Conservation (phyloP, 2,113 vertebrate species). For the Actinemys pallida region DNA sequence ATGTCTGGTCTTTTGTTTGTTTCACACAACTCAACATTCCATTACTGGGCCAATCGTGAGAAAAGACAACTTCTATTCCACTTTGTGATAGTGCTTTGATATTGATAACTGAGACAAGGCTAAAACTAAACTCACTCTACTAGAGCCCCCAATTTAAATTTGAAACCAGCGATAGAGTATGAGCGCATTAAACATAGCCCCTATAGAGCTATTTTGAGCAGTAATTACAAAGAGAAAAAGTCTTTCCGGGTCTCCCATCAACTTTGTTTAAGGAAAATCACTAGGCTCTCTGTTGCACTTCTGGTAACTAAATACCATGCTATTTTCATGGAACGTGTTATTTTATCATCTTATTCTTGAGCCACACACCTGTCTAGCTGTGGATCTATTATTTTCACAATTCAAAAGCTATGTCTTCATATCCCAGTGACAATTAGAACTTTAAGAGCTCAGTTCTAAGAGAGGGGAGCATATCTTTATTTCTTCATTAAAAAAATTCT, state of each 20-base stretch:
- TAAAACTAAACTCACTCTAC: constrained; percentile 1
- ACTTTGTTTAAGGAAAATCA: background rate
- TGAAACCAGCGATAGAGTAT: background rate
- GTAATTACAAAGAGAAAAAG: background rate
- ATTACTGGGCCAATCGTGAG: background rate
- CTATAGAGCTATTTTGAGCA: background rate
- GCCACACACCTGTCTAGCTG: background rate
- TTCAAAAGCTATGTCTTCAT: constrained; percentile 13
- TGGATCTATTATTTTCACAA: background rate
- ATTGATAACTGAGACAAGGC: background rate
- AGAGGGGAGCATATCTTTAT: background rate
- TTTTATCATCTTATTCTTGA: background rate
- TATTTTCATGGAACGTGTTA: background rate
- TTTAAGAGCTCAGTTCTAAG: background rate
- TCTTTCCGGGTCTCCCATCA: background rate
- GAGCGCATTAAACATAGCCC: background rate
- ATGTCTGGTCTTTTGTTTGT: background rate
- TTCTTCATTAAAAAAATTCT: constrained; percentile 9
- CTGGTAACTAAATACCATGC: background rate
- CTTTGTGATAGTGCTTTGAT: background rate
- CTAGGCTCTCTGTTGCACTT: background rate
- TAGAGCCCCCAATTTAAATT: background rate
- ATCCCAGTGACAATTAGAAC: background rate
- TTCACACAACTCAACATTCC: background rate
- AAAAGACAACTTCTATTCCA: background rate